A percentile compares a stretch with the other conserved stretches of the same genome.
Evolutionary conservation across 2,888 invertebrate species (phyloP).

Genomic region (Colostygia pectinataria): DNA sequence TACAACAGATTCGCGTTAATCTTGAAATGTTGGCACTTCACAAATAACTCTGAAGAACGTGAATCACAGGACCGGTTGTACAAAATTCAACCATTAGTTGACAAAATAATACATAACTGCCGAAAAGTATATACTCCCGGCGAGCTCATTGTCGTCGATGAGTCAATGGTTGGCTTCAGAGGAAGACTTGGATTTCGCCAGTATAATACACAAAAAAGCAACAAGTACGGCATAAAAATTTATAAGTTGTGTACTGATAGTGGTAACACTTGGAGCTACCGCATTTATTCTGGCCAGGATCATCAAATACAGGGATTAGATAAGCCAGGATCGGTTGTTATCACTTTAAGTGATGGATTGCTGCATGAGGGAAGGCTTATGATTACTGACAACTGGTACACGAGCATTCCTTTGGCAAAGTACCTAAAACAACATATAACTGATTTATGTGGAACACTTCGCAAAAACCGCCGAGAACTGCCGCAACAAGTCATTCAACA

Average conservation of each 20-base stretch:
- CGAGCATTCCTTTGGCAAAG: no score
- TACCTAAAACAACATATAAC: no score
- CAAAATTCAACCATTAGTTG: slow-evolving; percentile 32
- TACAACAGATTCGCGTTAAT: slow-evolving; percentile 31
- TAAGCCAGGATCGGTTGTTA: slow-evolving; percentile 23
- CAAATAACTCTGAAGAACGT: slow-evolving; percentile 23
- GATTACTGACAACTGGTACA: no score
- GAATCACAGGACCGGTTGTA: slow-evolving; percentile 26
- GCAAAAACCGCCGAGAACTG: no score
- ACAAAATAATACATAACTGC: slow-evolving; percentile 29
- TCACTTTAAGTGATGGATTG: no score
- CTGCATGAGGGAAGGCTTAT: no score
- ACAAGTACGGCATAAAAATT: slow-evolving; percentile 28
- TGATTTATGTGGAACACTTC: no score
- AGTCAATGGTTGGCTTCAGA: slow-evolving; percentile 35
- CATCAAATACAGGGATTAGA: no score
- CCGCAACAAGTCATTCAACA: no score
- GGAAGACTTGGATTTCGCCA: slow-evolving; percentile 26
- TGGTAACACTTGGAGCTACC: no score
- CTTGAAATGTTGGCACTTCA: slow-evolving; percentile 35
- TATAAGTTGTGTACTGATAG: no score
- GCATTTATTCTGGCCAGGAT: no score
- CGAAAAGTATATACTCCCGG: slow-evolving; percentile 25
- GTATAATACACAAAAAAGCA: slow-evolving; percentile 33
- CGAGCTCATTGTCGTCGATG: slow-evolving; percentile 29